Base-by-base conservation (phyloP, 92 coral and sea anemone species). In the Porites cylindrica region DNA sequence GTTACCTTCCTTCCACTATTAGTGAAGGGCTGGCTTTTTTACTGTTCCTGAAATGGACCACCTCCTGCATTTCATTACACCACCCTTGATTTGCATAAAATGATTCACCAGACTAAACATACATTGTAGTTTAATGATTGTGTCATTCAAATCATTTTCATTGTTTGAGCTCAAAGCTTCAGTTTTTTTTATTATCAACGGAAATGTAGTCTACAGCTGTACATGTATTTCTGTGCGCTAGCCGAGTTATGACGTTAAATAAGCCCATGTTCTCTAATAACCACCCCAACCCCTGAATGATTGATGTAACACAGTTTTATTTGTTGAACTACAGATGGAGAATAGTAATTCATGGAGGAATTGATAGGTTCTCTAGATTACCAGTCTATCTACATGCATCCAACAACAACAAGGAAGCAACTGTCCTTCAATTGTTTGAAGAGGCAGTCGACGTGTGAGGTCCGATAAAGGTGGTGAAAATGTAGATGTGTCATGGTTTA, bases 401-500 rank as follows among this genome's bases (percentile, higher is more conserved):
- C n/a, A 70, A 29, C 18, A 70, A 70, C 18, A 70, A 29, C 54
- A 70, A 70, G 75, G 75, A 56, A 12, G 3, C 53, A 32, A 70
- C 75, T 29, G 75, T 70, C 51, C 53, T 70, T 8, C 53, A 70
- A 1, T 8, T 70, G 12, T 70, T 70, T 24, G 65, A 76, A 52
- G 80, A 75, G 26, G 84, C 89, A 29, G 82, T 85, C 52, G 6
- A 70, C 75, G 54, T 29, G 75, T 70, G 53, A 24, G 75, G 7
- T 70, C 75, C 6, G 75, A 76, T 47, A 59, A 86, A 86, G 80
- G 80, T 1, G 80, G 80, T 1, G 80, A 76, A 26, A 76, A 76
- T 12, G 65, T 76, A 8, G 80, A 76, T 18, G 64, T 76, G 13
- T 14, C 80, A 19, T 76, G 80, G 24, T 76, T 6, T 26, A 76